phyloP scores from a whole-genome alignment of 2,797 vertebrate species.

The Gouania willdenowi region DNA sequence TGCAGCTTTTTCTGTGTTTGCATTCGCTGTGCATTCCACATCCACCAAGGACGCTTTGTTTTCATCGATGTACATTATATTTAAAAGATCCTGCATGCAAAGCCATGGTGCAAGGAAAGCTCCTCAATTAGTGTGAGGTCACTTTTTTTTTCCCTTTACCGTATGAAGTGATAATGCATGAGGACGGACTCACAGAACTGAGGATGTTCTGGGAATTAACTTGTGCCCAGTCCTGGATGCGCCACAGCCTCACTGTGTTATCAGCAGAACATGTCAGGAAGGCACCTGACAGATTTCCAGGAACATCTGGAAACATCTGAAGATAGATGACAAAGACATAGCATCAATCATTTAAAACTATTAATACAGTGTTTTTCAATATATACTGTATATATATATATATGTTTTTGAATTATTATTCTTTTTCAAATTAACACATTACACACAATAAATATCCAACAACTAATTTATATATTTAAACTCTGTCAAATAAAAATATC shows the following conservation, averaged over 20 bases:
- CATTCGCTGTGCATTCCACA: slow-evolving; percentile 71
- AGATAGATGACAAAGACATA: background rate
- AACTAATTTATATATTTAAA: too few species aligned
- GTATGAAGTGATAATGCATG: too few species aligned
- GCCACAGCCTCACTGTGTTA: slow-evolving; percentile 90
- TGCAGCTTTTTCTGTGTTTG: slow-evolving; percentile 74
- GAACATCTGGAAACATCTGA: slow-evolving; percentile 86
- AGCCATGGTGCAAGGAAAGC: background rate
- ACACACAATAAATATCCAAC: too few species aligned
- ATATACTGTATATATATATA: too few species aligned
- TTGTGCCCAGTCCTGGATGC: slow-evolving; percentile 68
- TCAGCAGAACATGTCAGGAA: slow-evolving; percentile 92
- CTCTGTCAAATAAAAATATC: too few species aligned
- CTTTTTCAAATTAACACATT: too few species aligned
- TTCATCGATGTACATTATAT: slow-evolving; percentile 84
- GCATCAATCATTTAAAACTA: too few species aligned
- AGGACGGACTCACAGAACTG: slow-evolving; percentile 78
- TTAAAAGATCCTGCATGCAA: slow-evolving; percentile 82
- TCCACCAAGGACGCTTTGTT: slow-evolving; percentile 81
- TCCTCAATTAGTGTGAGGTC: too few species aligned
- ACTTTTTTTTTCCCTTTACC: too few species aligned
- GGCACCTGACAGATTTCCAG: slow-evolving; percentile 76
- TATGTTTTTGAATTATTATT: too few species aligned
- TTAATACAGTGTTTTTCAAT: too few species aligned
- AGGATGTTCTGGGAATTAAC: slow-evolving; percentile 78